Evolutionary conservation across 2,797 vertebrate genomes (phyloP).

Genomic region (Protosalanx chinensis): DNA sequence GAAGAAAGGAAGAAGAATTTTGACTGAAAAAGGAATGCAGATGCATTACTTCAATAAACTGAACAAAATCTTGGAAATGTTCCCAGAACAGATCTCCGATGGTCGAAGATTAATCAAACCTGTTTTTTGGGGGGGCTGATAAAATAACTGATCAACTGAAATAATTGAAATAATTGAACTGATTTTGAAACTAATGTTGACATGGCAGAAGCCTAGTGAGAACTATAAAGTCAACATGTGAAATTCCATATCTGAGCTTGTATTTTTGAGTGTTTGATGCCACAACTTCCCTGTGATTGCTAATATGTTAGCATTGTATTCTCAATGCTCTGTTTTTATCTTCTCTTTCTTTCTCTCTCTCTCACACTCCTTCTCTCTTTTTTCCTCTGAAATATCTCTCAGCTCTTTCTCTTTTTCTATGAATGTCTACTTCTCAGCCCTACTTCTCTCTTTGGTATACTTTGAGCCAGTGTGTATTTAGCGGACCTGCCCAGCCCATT

Average conservation of each 20-base stretch:
- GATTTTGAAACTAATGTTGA: neutral
- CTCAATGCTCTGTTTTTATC: neutral
- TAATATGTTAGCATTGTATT: conserved; percentile 18
- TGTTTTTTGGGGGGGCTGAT: neutral
- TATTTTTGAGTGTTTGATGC: conserved; percentile 29
- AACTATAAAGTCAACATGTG: too few species aligned
- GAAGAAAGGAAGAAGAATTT: conserved; percentile 30
- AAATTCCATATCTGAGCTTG: too few species aligned
- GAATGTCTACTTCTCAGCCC: neutral
- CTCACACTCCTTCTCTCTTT: neutral
- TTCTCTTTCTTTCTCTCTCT: neutral
- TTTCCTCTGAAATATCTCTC: neutral
- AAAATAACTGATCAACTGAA: neutral
- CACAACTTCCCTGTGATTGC: conserved; percentile 47
- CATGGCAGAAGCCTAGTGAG: neutral
- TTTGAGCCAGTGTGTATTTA: conserved; percentile 20
- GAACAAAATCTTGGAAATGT: conserved; percentile 14
- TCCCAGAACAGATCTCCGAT: conserved; percentile 12
- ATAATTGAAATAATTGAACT: neutral
- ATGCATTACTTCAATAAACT: conserved; percentile 59
- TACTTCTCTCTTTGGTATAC: conserved; percentile 13
- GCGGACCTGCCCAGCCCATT: conserved; percentile 45
- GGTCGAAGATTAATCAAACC: neutral
- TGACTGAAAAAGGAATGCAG: conserved; percentile 59
- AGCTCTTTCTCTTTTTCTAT: too few species aligned